A percentile compares a stretch with the other conserved stretches of the same genome.
Conservation (phyloP, 2,113 vertebrate genomes). For the Sylvietta virens region DNA sequence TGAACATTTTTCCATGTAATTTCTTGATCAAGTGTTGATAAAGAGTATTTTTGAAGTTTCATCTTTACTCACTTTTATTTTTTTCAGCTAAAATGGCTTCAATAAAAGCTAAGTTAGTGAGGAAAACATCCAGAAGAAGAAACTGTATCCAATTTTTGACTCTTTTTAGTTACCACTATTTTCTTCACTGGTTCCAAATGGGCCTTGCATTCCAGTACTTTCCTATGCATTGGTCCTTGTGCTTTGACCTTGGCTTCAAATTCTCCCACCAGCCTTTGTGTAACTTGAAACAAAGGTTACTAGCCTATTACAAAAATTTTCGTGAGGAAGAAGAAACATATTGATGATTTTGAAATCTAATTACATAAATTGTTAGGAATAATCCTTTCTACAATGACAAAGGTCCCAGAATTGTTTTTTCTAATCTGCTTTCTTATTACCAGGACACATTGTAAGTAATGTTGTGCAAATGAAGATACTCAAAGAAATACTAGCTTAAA, state of each 20-base stretch:
- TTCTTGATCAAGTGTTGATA: not conserved
- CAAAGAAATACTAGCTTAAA: not conserved
- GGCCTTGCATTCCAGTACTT: not conserved
- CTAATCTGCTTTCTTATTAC: not conserved
- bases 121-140: not conserved
- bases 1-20: not conserved
- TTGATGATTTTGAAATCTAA: not conserved
- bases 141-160: not conserved
- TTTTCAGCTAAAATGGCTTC: not conserved
- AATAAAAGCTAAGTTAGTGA: not conserved
- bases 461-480: not conserved
- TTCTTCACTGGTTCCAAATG: not conserved
- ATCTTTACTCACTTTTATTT: not conserved
- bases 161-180: not conserved
- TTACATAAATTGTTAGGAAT: not conserved
- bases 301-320: not conserved
- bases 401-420: not conserved
- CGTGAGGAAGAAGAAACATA: not conserved
- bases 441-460: not conserved
- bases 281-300: not conserved
- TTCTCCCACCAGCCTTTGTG: not conserved
- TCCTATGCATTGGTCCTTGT: not conserved
- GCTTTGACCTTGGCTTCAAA: not conserved
- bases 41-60: not conserved
- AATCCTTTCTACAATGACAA: not conserved